A percentile compares a stretch with the other conserved stretches of the same genome.
phyloP scores from a whole-genome alignment of 2,113 vertebrate genomes.

The Leucosticte australis region DNA sequence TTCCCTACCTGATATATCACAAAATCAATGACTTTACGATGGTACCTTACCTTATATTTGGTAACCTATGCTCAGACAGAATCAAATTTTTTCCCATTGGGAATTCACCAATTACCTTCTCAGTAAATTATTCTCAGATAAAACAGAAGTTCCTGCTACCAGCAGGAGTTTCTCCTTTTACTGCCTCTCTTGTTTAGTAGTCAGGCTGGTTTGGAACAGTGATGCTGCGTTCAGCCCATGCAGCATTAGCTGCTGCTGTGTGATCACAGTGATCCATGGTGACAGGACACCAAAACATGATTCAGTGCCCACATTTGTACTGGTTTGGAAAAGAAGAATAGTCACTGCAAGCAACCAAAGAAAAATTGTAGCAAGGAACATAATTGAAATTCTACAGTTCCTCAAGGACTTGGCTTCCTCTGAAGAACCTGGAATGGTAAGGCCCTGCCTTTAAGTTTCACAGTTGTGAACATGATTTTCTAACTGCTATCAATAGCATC shows the following conservation, averaged over 20 bases:
- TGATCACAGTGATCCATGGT: not conserved
- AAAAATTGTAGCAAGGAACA: constrained; percentile 34
- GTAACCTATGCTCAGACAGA: constrained; percentile 77
- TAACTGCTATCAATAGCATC: not conserved
- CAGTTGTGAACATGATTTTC: not conserved
- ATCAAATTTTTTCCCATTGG: constrained; percentile 72
- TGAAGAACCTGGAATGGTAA: constrained; percentile 6
- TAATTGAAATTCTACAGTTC: constrained; percentile 37
- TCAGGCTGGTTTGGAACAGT: not conserved
- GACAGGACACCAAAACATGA: constrained; percentile 35
- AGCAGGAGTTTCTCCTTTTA: constrained; percentile 62
- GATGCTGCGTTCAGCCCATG: constrained; percentile 27
- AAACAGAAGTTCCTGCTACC: constrained; percentile 70
- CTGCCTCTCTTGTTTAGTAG: constrained; percentile 9
- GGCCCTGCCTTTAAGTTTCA: not conserved
- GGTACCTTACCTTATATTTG: constrained; percentile 44
- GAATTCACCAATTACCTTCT: constrained; percentile 77
- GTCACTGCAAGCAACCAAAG: not conserved
- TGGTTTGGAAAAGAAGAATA: not conserved
- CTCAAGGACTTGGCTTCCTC: constrained; percentile 47
- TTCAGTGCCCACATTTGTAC: constrained; percentile 36
- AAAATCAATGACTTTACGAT: constrained; percentile 82
- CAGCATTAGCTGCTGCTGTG: constrained; percentile 10
- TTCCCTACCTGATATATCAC: constrained; percentile 73
- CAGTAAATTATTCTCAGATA: constrained; percentile 74